Conservation (phyloP, 2,888 invertebrate genomes). For the Lasioglossum marginatum region DNA sequence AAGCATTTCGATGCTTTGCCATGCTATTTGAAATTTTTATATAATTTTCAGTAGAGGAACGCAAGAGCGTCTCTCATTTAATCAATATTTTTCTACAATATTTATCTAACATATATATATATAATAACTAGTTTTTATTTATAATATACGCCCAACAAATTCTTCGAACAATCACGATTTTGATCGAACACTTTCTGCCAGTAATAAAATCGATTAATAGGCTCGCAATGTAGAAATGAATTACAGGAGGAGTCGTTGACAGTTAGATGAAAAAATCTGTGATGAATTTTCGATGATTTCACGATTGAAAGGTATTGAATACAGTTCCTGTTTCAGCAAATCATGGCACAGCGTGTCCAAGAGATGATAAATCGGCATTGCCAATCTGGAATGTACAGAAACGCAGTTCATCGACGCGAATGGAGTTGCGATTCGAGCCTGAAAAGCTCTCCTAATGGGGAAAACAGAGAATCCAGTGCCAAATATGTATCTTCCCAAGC, state of each 20-base stretch:
- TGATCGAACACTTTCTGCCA: neutral
- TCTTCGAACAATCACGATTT: neutral
- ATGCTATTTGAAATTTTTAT: neutral
- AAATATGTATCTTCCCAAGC: constrained; percentile 74
- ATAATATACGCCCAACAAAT: neutral
- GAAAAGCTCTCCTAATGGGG: constrained; percentile 29
- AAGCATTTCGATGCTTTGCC: too few relatives aligned
- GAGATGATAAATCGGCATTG: neutral
- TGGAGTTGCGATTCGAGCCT: constrained; percentile 38
- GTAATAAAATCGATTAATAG: neutral
- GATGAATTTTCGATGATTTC: neutral
- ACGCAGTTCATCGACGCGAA: constrained; percentile 23
- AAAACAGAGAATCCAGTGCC: constrained; percentile 73
- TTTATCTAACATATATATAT: neutral
- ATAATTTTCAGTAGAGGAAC: neutral
- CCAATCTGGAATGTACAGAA: constrained; percentile 26
- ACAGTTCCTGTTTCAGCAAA: neutral
- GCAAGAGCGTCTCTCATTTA: neutral
- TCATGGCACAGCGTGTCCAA: neutral
- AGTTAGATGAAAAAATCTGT: neutral
- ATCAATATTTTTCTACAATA: neutral
- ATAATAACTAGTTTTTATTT: neutral
- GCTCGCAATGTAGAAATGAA: neutral
- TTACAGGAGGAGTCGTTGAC: neutral
- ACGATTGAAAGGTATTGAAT: neutral